Evolutionary conservation across 1,140 invertebrate species (phyloP), one percentile per base, ranked within the genome.

Genomic region (Monomorium pharaonis): DNA sequence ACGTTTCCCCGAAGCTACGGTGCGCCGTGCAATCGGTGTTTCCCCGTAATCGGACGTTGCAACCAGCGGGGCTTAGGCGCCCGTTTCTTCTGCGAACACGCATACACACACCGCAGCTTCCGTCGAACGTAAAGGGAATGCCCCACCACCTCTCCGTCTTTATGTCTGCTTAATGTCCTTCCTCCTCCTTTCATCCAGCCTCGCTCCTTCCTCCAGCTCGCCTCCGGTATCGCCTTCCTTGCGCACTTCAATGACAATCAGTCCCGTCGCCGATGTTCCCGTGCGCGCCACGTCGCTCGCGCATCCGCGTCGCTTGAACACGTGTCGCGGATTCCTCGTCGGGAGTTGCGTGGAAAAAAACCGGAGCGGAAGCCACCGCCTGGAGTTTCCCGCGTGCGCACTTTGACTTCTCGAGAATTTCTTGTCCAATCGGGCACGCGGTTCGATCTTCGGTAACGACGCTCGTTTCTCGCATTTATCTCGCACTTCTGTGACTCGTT

Each of bases 231-330:
- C 67, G 74, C 80, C 69, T 89, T 89, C 83, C 88, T n/a, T 70
- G 85, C 83, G 65, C 62, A 76, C 88, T 85, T 89, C 80, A 90
- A 89, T 89, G 88, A 90, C 88, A 90, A 87, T 89, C 89, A 90
- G 89, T 90, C 62, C 80, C 33, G 63, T 47, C 76, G 63, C 42
- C 76, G 87, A 89, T 27, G 67, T 27, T 74, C 63, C 37, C 74
- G 27, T 30, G 18, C n/a, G 14, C 62, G n/a, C 7, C 56, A 37
- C 47, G 14, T 54, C 60, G 33, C n/a, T 70, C 49, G 76, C 30
- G 6, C 14, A 65, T 7, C 5, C 58, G 7, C 21, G 1, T 44
- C 54, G 33, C 7, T 67, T 18, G 18, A 42, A 42, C 78, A 47
- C 78, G 78, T 60, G 78, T 42, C 18, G 12, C 7, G 1, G 24